phyloP scores from a whole-genome alignment of 2,797 vertebrate genomes.

The Anabas testudineus region DNA sequence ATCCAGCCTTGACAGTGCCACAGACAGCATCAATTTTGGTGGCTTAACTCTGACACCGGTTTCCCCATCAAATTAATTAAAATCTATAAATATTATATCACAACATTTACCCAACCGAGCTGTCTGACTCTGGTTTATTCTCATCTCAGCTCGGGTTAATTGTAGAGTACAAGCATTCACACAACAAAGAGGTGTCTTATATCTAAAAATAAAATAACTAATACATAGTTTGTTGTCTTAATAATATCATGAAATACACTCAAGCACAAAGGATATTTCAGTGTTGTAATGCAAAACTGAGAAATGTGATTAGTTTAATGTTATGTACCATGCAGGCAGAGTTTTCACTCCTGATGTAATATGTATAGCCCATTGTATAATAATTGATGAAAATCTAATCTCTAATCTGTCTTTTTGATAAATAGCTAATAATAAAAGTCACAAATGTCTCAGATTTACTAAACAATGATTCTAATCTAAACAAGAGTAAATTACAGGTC shows the following conservation, averaged over 20 bases:
- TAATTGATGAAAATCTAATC: neutral
- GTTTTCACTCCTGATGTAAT: neutral
- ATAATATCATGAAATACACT: neutral
- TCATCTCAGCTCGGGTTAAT: conserved; percentile 17
- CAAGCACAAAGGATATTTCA: neutral
- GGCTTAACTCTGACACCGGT: conserved; percentile 18
- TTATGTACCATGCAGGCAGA: neutral
- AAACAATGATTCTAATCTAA: conserved; percentile 4
- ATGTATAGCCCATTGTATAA: neutral
- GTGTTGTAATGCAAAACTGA: neutral
- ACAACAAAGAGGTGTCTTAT: neutral
- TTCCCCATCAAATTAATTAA: conserved; percentile 19
- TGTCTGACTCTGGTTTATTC: conserved; percentile 21
- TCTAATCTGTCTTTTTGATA: neutral
- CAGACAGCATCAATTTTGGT: neutral
- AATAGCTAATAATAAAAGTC: neutral
- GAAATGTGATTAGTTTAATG: neutral
- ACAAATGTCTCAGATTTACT: neutral
- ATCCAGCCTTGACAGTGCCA: neutral
- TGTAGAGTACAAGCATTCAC: neutral
- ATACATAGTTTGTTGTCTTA: neutral
- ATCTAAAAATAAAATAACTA: conserved; percentile 2
- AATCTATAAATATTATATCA: neutral
- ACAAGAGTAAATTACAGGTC: neutral
- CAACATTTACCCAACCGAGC: neutral